Conservation (phyloP, 2,797 vertebrate genomes). For the Sarcophilus harrisii region DNA sequence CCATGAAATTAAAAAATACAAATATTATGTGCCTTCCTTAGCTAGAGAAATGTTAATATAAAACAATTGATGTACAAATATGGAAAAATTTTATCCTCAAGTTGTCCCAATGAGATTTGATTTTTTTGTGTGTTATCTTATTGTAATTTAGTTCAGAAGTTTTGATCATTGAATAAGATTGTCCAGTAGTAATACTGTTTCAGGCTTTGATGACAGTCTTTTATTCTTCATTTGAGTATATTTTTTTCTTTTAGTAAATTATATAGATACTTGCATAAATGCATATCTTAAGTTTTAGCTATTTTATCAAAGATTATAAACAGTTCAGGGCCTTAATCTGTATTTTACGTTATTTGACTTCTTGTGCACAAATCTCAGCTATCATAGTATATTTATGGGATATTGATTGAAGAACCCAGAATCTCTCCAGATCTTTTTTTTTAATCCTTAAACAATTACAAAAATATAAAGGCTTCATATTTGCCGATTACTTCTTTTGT, state of each 20-base stretch:
- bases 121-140: neutral
- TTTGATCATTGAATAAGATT: neutral
- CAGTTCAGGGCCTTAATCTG: neutral
- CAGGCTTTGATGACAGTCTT: neutral
- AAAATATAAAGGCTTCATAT: slow-evolving; percentile 6
- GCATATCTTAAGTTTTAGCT: too few relatives aligned
- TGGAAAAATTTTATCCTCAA: neutral
- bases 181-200: neutral
- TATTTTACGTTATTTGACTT: neutral
- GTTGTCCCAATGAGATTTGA: neutral
- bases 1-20: neutral
- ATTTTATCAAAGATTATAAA: neutral
- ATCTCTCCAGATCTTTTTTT: neutral
- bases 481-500: slow-evolving; percentile 21
- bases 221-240: neutral
- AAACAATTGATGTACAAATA: neutral
- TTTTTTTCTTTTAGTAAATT: neutral
- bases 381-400: neutral
- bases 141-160: neutral
- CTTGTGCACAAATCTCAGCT: neutral
- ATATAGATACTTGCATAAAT: neutral
- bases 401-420: neutral
- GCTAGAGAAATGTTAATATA: neutral
- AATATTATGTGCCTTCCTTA: neutral
- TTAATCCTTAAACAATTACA: slow-evolving; percentile 6